Conservation (phyloP, 1,140 invertebrate species). For the Pseudomyrmex dendroicus region DNA sequence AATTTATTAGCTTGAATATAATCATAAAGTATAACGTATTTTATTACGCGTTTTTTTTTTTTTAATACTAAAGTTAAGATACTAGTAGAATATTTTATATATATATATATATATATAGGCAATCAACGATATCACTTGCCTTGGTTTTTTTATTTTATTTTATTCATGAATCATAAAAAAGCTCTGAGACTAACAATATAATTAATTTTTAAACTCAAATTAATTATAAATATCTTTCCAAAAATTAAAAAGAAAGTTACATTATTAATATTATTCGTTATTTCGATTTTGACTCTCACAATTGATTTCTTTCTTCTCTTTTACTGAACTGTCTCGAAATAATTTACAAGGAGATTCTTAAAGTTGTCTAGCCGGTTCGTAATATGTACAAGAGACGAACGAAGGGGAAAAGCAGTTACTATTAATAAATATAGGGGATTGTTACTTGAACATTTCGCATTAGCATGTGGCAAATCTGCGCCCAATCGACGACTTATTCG, state of each 20-base stretch:
- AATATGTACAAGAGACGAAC: neutral
- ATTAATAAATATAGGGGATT: conserved; percentile 74
- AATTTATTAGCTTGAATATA: conserved; percentile 45
- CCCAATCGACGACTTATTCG: conserved; percentile 36
- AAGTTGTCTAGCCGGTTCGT: conserved; percentile 65
- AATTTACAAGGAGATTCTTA: conserved; percentile 57
- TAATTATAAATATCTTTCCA: too few species aligned
- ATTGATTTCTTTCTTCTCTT: too few species aligned
- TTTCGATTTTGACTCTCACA: too few species aligned
- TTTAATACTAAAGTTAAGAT: too few species aligned
- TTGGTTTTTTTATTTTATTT: neutral
- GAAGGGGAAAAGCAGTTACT: conserved; percentile 63
- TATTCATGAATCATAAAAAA: neutral
- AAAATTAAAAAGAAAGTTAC: too few species aligned
- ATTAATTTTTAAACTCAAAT: too few species aligned
- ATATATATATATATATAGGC: neutral
- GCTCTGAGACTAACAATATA: too few species aligned
- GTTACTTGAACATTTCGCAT: conserved; percentile 68
- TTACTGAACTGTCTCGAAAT: conserved; percentile 38
- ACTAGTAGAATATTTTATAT: too few species aligned
- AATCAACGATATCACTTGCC: neutral
- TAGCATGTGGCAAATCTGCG: conserved; percentile 59
- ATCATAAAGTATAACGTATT: neutral
- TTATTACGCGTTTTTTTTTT: neutral
- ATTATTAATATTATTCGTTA: neutral